Percentiles rank a stretch among this genome's conserved stretches.
Conservation (phyloP, 2,888 invertebrate genomes). For the Amblyjoppa proteus region DNA sequence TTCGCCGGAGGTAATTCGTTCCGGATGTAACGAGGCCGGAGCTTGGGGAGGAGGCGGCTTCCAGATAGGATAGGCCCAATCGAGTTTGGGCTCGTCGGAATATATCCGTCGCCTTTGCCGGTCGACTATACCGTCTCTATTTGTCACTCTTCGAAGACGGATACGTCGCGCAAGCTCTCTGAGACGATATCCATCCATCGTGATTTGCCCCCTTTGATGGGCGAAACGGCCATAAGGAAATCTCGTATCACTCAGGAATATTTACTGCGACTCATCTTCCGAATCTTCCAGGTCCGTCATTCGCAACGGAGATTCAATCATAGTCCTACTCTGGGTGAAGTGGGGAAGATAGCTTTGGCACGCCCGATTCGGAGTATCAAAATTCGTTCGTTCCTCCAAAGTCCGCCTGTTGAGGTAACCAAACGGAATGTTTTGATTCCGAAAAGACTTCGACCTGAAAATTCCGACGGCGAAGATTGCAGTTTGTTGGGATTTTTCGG, state of each 20-base stretch:
- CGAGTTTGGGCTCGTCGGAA: background rate
- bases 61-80: background rate
- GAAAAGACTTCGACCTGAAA: background rate
- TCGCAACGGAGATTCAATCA: background rate
- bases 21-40: constrained; percentile 53
- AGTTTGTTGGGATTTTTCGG: background rate
- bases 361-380: background rate
- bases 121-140: background rate
- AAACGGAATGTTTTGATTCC: background rate
- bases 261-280: background rate
- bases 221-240: background rate
- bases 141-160: constrained; percentile 2
- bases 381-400: background rate
- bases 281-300: background rate
- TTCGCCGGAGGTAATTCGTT: constrained; percentile 60
- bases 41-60: background rate
- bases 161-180: background rate
- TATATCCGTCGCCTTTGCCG: background rate
- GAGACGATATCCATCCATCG: background rate
- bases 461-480: background rate
- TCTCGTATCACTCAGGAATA: background rate
- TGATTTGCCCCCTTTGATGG: background rate
- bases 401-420: background rate
- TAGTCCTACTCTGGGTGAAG: background rate
- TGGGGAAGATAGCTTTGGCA: background rate